Evolutionary conservation across 2,888 invertebrate species (phyloP).

Genomic region (Ctenicera cuprea): DNA sequence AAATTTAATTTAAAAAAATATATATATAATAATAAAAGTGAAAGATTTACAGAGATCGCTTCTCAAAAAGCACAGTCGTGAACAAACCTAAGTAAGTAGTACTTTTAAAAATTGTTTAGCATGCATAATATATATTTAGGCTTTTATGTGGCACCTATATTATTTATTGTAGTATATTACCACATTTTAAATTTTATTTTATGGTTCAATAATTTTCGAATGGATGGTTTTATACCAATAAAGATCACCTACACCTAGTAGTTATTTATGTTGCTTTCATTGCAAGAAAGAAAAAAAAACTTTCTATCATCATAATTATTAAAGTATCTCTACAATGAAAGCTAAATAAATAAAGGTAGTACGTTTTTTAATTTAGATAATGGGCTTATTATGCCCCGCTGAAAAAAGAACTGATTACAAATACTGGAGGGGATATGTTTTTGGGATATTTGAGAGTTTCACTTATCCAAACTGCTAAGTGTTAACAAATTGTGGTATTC

Average conservation of each 20-base stretch:
- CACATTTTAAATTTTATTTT: conserved; percentile 41
- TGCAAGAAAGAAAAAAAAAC: conserved; percentile 39
- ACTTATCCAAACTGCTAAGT: conserved; percentile 68
- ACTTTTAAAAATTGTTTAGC: conserved; percentile 30
- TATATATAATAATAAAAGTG: conserved; percentile 4
- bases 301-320: conserved; percentile 6
- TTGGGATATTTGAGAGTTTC: conserved; percentile 63
- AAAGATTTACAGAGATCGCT: conserved; percentile 31
- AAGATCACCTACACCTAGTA: conserved; percentile 32
- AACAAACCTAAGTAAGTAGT: conserved; percentile 26
- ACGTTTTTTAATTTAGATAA: conserved; percentile 59
- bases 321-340: conserved; percentile 44
- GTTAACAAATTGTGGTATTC: conserved; percentile 77
- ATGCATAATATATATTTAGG: conserved; percentile 48
- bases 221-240: conserved; percentile 34
- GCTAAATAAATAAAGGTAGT: conserved; percentile 38
- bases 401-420: conserved; percentile 62
- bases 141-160: conserved; percentile 30
- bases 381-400: conserved; percentile 59
- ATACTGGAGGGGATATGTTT: conserved; percentile 62
- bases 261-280: conserved; percentile 44
- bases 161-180: conserved; percentile 1
- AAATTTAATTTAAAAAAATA: conserved; percentile 6
- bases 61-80: conserved; percentile 48
- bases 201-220: conserved; percentile 34